These are phyloP conservation scores for Druon quercuslanigerum DNA, from an alignment of 1,140 invertebrate species.

Conservation along the genomic window DNA sequence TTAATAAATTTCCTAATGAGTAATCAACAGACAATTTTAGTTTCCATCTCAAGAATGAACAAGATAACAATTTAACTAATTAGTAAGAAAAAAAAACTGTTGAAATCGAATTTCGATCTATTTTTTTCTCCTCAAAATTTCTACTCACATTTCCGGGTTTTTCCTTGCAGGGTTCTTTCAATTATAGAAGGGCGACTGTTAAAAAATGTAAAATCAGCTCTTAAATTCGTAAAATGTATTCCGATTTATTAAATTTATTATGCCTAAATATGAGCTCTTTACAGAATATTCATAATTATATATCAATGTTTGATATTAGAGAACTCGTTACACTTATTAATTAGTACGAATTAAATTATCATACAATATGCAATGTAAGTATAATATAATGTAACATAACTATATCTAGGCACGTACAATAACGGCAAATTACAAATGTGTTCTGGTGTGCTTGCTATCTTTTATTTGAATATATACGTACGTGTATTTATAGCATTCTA, in stretches of 20 bases:
- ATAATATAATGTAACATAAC: constrained; percentile 69
- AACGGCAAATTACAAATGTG: constrained; percentile 71
- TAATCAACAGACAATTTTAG: no score
- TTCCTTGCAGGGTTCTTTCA: no score
- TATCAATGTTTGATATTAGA: constrained; percentile 63
- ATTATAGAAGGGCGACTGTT: background rate
- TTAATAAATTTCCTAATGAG: no score
- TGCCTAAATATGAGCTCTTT: constrained; percentile 76
- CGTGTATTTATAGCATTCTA: constrained; percentile 38
- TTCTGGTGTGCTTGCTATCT: constrained; percentile 52
- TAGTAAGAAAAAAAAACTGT: no score
- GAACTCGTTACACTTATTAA: constrained; percentile 71
- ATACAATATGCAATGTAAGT: constrained; percentile 62
- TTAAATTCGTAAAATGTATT: constrained; percentile 75
- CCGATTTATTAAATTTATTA: constrained; percentile 75
- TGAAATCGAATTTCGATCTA: no score
- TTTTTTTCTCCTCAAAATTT: no score
- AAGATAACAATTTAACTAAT: no score
- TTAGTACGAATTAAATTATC: constrained; percentile 72
- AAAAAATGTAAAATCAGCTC: constrained; percentile 36
- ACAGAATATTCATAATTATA: constrained; percentile 66
- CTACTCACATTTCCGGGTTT: no score
- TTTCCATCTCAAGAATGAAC: no score
- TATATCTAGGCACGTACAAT: constrained; percentile 74
- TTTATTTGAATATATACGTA: constrained; percentile 51